Conservation (phyloP, 2,888 invertebrate species). For the Allolobophora icterica region DNA sequence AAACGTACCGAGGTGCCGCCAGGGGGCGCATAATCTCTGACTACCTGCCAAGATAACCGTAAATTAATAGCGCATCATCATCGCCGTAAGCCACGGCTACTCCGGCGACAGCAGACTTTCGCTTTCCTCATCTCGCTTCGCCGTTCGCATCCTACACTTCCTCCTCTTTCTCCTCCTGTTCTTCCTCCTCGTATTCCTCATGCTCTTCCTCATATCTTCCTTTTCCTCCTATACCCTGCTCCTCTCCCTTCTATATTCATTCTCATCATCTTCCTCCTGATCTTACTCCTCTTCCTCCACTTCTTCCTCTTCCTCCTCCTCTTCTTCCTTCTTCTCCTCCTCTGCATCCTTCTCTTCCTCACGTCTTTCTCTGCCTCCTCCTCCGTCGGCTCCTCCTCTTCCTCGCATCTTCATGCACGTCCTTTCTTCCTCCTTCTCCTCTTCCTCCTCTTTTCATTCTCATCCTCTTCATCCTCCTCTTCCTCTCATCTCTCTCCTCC, state of each 20-base stretch:
- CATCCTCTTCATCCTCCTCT: neutral
- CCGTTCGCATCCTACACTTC: no score
- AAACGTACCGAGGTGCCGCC: neutral
- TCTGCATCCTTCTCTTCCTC: neutral
- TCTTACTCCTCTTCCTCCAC: no score
- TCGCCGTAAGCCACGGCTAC: neutral
- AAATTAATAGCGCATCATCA: constrained; percentile 24
- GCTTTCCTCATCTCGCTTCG: neutral
- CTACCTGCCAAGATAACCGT: constrained; percentile 24
- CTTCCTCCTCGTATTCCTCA: neutral
- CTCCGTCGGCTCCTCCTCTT: neutral
- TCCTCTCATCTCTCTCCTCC: neutral
- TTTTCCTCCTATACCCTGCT: no score
- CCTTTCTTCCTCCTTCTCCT: neutral
- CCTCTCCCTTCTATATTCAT: no score
- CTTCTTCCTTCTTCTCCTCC: no score
- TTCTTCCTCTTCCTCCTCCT: no score
- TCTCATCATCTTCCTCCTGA: no score
- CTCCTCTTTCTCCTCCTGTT: neutral
- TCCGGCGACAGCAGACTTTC: neutral
- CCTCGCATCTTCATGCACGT: neutral
- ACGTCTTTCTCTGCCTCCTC: neutral
- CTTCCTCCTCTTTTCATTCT: neutral
- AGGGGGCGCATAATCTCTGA: neutral
- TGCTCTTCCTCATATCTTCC: neutral